phyloP scores from a whole-genome alignment of 2,888 invertebrate genomes.

The Agapostemon virescens region DNA sequence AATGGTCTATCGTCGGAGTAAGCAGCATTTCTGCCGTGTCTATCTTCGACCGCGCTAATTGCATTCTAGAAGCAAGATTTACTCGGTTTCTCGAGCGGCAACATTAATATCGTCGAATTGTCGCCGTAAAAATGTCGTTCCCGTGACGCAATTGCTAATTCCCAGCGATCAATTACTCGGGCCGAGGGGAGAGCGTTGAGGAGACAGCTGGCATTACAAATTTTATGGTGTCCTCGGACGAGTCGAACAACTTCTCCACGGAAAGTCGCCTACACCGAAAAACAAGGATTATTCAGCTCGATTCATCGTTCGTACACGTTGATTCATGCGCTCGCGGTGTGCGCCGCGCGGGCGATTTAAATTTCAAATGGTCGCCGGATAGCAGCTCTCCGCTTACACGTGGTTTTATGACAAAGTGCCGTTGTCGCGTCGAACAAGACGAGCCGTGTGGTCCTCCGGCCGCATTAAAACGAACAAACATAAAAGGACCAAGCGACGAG shows the following conservation, averaged over 20 bases:
- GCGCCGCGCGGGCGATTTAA: constrained; percentile 62
- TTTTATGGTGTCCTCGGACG: constrained; percentile 21
- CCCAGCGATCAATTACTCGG: constrained; percentile 32
- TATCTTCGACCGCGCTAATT: background rate
- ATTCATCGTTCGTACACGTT: constrained; percentile 55
- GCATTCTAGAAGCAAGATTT: background rate
- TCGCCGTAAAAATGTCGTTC: background rate
- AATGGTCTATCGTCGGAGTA: background rate
- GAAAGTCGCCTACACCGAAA: constrained; percentile 50
- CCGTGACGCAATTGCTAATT: constrained; percentile 5
- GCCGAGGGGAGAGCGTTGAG: background rate
- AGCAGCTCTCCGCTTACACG: constrained; percentile 57
- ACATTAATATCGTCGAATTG: background rate
- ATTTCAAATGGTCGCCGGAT: constrained; percentile 70
- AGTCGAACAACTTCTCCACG: constrained; percentile 33
- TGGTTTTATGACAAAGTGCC: constrained; percentile 71
- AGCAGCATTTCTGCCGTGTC: background rate
- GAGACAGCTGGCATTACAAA: constrained; percentile 29
- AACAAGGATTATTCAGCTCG: constrained; percentile 42
- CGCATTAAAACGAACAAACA: constrained; percentile 53
- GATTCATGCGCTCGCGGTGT: constrained; percentile 61
- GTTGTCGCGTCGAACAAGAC: constrained; percentile 68
- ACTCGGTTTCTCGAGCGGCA: background rate
- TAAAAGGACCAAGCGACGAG: constrained; percentile 20
- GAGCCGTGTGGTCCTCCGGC: constrained; percentile 55